Evolutionary conservation across 2,113 vertebrate species (phyloP), one percentile per base, ranked within the genome.

Genomic region (Melanostigma gelatinosum): DNA sequence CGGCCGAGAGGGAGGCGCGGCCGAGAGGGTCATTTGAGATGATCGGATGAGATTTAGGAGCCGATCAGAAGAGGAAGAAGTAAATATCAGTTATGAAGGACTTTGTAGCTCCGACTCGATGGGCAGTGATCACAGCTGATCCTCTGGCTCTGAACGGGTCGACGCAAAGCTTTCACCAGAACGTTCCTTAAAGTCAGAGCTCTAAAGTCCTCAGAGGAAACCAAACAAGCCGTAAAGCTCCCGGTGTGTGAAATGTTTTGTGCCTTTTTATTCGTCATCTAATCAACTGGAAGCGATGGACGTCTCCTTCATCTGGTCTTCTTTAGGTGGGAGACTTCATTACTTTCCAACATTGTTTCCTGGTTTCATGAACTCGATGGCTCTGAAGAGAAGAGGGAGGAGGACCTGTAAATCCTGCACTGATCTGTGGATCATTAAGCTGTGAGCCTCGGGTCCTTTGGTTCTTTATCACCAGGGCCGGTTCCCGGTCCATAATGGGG

Each of bases 361-460:
- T 18, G 29, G 32, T 46, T 74, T 93, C 93, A 93, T 93, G 86
- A 86, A 90, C 85, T 93, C 82, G 27, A 27, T 85, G 77, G 70
- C 74, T 77, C 70, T 46, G 42, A 24, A 87, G 84, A 86, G 79
- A 82, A 69, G 34, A 34, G 78, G 80, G 85, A 72, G 88, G 86
- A 80, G 85, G 78, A 80, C 81, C 87, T 40, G 85, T 94, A 94
- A 94, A 95, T 93, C 86, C 85, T 72, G 83, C 60, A 4, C 74
- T 89, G 87, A 92, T 90, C 91, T 87, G 72, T 80, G 92, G 91
- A 85, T 92, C 90, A 91, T 95, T 93, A 94, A 93, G 90, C 85
- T 62, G 76, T 74, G 85, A 86, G 89, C 81, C 73, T 58, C 16
- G 63, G 83, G 79, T 85, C 79, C 75, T 90, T 76, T 79, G 87